A percentile compares a stretch with the other conserved stretches of the same genome.
phyloP scores from a whole-genome alignment of 92 coral and sea anemone species.

The Micromussa lordhowensis region DNA sequence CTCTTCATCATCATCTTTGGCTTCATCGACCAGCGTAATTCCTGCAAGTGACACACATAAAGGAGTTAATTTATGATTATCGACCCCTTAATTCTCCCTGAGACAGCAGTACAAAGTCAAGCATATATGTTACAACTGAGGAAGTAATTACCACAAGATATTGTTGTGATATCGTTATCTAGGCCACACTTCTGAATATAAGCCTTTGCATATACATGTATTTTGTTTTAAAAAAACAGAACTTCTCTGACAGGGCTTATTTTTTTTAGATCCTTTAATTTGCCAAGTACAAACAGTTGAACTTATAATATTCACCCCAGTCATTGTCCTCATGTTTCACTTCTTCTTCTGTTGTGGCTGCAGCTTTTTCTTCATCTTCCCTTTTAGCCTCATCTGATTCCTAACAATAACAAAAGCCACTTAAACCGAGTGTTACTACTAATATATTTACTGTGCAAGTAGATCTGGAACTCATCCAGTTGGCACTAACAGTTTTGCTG shows the following conservation, averaged over 20 bases:
- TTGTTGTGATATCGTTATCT: neutral
- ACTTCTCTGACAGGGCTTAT: too few species aligned
- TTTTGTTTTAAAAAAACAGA: too few species aligned
- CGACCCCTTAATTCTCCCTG: neutral
- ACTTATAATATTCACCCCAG: slow-evolving; percentile 72
- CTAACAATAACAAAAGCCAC: neutral
- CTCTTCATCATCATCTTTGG: slow-evolving; percentile 82
- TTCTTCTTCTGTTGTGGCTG: slow-evolving; percentile 52
- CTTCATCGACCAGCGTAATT: slow-evolving; percentile 85
- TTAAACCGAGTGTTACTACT: too few species aligned
- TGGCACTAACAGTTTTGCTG: too few species aligned
- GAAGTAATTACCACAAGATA: neutral
- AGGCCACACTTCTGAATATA: too few species aligned
- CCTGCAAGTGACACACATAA: slow-evolving; percentile 44
- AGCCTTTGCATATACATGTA: too few species aligned
- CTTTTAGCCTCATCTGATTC: slow-evolving; percentile 36
- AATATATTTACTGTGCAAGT: too few species aligned
- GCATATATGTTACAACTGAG: neutral
- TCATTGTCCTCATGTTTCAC: slow-evolving; percentile 94
- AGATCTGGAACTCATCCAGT: too few species aligned
- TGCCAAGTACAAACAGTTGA: too few species aligned
- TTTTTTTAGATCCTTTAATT: too few species aligned
- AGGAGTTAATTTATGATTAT: too few species aligned
- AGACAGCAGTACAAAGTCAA: neutral
- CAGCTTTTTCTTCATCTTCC: slow-evolving; percentile 52